phyloP scores from a whole-genome alignment of 2,797 vertebrate genomes.

The Natrix natrix region DNA sequence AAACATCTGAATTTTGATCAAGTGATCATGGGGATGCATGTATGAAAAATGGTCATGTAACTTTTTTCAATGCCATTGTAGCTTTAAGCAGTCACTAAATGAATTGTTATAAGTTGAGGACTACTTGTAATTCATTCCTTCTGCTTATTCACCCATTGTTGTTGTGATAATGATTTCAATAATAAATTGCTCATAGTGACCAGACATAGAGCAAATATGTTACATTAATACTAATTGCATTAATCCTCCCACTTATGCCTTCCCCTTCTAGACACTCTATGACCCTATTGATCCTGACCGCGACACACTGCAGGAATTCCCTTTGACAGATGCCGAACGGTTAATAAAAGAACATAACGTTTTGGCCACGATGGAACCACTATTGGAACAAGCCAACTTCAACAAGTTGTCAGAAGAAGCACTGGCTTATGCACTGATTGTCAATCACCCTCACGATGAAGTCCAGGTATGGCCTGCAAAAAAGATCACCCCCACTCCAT shows the following conservation, averaged over 20 bases:
- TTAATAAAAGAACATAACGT: conserved; percentile 63
- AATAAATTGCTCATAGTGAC: neutral
- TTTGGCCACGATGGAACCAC: conserved; percentile 56
- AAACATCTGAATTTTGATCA: neutral
- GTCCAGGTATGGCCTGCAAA: conserved; percentile 61
- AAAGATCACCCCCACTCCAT: neutral
- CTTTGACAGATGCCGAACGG: conserved; percentile 57
- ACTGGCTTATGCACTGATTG: conserved; percentile 65
- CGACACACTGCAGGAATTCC: conserved; percentile 61
- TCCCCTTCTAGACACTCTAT: conserved; percentile 56
- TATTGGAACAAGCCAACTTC: conserved; percentile 71
- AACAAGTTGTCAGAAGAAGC: conserved; percentile 62
- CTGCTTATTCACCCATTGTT: neutral
- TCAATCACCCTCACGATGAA: conserved; percentile 69
- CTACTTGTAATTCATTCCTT: neutral
- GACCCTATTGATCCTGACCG: conserved; percentile 71
- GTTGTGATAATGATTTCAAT: neutral
- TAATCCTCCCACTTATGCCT: neutral
- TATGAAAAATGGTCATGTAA: neutral
- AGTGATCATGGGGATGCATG: neutral
- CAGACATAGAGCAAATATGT: neutral
- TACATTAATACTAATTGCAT: neutral
- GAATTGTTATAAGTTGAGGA: neutral
- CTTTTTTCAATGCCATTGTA: neutral
- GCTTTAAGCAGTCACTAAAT: neutral